Base-by-base conservation (phyloP, 1,140 invertebrate genomes). In the Caenorhabditis remanei region DNA sequence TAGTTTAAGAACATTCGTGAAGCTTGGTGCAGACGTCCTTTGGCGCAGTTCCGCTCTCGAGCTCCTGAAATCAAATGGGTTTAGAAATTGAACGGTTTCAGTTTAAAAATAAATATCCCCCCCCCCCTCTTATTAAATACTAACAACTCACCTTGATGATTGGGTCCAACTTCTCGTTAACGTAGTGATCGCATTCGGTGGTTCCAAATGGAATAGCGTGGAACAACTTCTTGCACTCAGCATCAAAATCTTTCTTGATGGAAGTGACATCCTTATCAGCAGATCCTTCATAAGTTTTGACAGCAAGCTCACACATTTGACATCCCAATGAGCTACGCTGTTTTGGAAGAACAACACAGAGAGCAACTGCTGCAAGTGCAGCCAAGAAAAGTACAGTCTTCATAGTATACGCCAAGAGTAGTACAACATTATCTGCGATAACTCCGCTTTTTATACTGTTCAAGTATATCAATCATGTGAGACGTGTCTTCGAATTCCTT, bases 21-120 rank as follows among this genome's bases (percentile, higher is more conserved):
- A 83, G 50, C 40, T 87, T 83, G 55, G 55, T 83, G 50, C 86
- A 87, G 14, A 87, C 86, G 32, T 87, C 86, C 48, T 87, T 84
- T 21, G 86, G 86, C 11, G 86, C 86, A 24, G 86, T 87, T 83
- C 86, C 86, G 40, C 75, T 83, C 21, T 87, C 86, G 32, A 87
- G 75, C 82, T 87, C 86, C 83, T 84, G 55, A 84, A 61, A 84
- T 24, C 11, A 32, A 6, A 63, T 7, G n/a, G 16, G 14, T 21
- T 58, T n/a, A 5, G 19, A 40, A 9, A 4, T 40, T 65, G 32
- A 40, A 32, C 14, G 5, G 21, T 5, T 19, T 58, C 14, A 58
- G 13, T n/a, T 21, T 53, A 53, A 2, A 53, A 2, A 13, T 11
- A 11, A 3, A 53, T 14, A 53, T 53, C 16, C 16, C 50, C 16